Conservation (phyloP, 2,113 vertebrate species). For the Cyphomyrus plagiostoma region DNA sequence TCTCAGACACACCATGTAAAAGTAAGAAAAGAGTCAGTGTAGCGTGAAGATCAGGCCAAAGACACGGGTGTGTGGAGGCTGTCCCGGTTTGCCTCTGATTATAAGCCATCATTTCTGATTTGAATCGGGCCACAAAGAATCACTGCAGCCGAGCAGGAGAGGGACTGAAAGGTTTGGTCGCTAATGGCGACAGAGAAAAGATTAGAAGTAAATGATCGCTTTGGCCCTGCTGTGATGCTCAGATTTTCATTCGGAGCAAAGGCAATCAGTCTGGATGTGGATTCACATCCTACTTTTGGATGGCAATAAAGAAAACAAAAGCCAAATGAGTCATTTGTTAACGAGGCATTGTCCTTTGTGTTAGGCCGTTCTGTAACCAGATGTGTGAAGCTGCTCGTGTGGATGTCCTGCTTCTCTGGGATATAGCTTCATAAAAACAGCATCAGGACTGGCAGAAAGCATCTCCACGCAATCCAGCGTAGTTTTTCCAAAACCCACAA, state of each 20-base stretch:
- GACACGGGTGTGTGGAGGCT: conserved; percentile 49
- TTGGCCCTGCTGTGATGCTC: conserved; percentile 21
- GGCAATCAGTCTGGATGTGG: conserved; percentile 18
- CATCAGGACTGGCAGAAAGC: not conserved
- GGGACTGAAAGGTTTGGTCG: conserved; percentile 24
- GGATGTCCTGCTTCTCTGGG: not conserved
- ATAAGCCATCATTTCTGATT: conserved; percentile 67
- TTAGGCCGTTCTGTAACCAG: not conserved
- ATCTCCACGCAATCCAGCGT: not conserved
- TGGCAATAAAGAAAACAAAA: not conserved
- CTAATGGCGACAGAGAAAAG: conserved; percentile 32
- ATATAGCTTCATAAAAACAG: not conserved
- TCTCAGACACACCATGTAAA: conserved; percentile 52
- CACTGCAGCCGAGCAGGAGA: conserved; percentile 54
- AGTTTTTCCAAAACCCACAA: not conserved
- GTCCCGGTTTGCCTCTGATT: conserved; percentile 64
- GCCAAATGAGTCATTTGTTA: not conserved
- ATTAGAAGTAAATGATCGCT: conserved; percentile 42
- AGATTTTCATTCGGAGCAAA: conserved; percentile 27
- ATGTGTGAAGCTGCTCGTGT: not conserved
- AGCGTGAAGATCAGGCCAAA: conserved; percentile 64
- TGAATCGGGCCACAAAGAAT: conserved; percentile 55
- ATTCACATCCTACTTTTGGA: not conserved
- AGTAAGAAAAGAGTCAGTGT: conserved; percentile 54
- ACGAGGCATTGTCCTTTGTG: not conserved